Base-by-base conservation (phyloP, 2,113 vertebrate genomes). In the Scatophagus argus region DNA sequence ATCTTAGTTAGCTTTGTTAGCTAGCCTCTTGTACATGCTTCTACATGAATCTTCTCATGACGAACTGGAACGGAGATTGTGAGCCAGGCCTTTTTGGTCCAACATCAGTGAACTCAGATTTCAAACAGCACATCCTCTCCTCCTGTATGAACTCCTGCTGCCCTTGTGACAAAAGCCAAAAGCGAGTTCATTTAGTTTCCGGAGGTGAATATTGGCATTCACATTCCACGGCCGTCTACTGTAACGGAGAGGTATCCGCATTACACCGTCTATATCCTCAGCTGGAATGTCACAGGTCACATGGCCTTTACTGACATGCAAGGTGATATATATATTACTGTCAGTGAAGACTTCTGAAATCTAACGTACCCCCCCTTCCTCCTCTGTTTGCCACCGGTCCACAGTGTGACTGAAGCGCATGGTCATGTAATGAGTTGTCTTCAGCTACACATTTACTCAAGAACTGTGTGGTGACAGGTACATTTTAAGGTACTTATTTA, bases 321-420 rank as follows among this genome's bases (percentile, higher is more conserved):
- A 75, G 44, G n/a, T 89, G 83, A 91, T 87, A 85, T 78, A 82
- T 92, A 81, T 81, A 74, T 81, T 86, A 83, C 80, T 83, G 76
- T 77, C 41, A 5, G 81, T 38, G 34, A 81, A 81, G 64, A 69
- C 71, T 81, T 84, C 78, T 84, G 79, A 87, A 88, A 88, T 71
- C 61, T 43, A 27, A 66, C 63, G 23, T 80, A 59, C 14, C 51
- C 39, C 39, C 66, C 19, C 36, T n/a, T 71, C 77, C 63, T 82
- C 64, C 72, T 72, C 47, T 3, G 27, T 72, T 65, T 46, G 27
- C 56, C 63, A 76, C 72, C 70, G 74, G 73, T 77, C 66, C 58
- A 3, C 56, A 39, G 44, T 9, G 43, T 17, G 41, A 55, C 43
- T 32, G 25, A 52, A 17, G 10, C 62, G 21, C 34, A 0, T 2